Conservation (phyloP, 2,888 invertebrate species). For the Leptura quadrifasciata region DNA sequence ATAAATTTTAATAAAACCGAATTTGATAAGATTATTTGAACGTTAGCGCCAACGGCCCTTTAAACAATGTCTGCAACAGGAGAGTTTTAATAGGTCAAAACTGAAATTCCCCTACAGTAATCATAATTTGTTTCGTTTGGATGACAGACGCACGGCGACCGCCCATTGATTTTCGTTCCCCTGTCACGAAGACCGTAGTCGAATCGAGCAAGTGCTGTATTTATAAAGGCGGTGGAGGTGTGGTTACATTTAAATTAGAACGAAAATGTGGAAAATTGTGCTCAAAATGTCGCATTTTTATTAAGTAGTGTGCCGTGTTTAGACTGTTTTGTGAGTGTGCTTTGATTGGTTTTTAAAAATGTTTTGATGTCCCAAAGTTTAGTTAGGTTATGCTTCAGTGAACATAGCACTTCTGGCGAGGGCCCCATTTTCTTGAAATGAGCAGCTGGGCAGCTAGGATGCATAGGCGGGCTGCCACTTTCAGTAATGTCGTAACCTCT, state of each 20-base stretch:
- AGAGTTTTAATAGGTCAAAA: conserved; percentile 29
- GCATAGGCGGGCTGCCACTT: conserved; percentile 92
- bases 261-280: conserved; percentile 34
- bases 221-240: conserved; percentile 55
- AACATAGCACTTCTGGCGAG: conserved; percentile 54
- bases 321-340: conserved; percentile 46
- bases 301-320: conserved; percentile 39
- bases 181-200: conserved; percentile 39
- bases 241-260: conserved; percentile 54
- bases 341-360: conserved; percentile 44
- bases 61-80: conserved; percentile 16
- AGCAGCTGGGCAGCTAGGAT: conserved; percentile 95
- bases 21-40: no score
- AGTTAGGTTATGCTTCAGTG: conserved; percentile 70
- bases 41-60: neutral
- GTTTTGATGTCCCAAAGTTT: conserved; percentile 59
- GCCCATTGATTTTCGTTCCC: conserved; percentile 63
- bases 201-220: conserved; percentile 29
- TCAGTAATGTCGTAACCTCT: conserved; percentile 93
- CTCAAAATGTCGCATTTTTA: conserved; percentile 24
- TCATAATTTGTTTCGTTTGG: conserved; percentile 23
- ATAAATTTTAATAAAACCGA: no score
- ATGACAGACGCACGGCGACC: conserved; percentile 44
- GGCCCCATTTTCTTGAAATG: conserved; percentile 76
- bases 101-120: conserved; percentile 19